Conservation (phyloP, 2,797 vertebrate genomes). For the Fistularia commersonii region DNA sequence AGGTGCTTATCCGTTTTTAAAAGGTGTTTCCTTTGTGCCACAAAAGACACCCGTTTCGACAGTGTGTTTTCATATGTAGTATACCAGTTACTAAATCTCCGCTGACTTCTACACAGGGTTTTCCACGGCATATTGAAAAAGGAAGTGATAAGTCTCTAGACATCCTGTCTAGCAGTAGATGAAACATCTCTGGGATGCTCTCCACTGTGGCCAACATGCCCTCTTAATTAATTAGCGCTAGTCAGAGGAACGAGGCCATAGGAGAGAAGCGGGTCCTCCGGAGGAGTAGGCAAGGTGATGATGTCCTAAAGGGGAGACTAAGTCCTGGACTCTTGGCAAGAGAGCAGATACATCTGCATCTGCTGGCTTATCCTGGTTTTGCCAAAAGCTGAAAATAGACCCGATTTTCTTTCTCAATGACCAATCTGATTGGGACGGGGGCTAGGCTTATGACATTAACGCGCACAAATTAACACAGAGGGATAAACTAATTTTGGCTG, state of each 20-base stretch:
- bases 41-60: neutral
- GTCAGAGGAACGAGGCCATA: conserved; percentile 71
- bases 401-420: too few species aligned
- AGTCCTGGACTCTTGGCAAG: conserved; percentile 52
- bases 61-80: conserved; percentile 26
- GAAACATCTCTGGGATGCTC: conserved; percentile 76
- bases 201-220: conserved; percentile 79
- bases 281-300: conserved; percentile 81
- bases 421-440: too few species aligned
- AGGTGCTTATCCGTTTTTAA: conserved; percentile 1
- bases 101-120: conserved; percentile 49
- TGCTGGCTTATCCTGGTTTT: too few species aligned
- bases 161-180: conserved; percentile 70
- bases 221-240: conserved; percentile 85
- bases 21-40: neutral
- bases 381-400: too few species aligned
- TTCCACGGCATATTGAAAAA: conserved; percentile 48
- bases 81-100: conserved; percentile 48
- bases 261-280: conserved; percentile 67
- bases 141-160: conserved; percentile 73
- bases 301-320: conserved; percentile 78
- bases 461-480: too few species aligned
- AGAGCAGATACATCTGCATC: conserved; percentile 31
- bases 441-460: too few species aligned
- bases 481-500: too few species aligned